phyloP scores from a whole-genome alignment of 1,140 invertebrate genomes.

The Drosophila suzukii region DNA sequence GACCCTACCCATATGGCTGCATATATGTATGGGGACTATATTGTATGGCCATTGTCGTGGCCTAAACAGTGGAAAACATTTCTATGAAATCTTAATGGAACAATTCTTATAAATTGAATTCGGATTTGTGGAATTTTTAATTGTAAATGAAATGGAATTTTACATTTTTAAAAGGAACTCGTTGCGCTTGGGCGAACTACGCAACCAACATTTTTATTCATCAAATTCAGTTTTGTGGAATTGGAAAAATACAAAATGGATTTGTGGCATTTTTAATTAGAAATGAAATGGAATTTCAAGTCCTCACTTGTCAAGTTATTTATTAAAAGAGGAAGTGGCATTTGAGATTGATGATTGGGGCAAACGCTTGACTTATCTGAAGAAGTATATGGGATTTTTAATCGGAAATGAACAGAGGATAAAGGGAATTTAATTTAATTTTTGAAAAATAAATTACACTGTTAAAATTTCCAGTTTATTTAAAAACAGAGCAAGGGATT shows the following conservation, averaged over 20 bases:
- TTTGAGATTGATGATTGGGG: neutral
- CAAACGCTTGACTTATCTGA: neutral
- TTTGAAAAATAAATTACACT: neutral
- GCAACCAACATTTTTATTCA: neutral
- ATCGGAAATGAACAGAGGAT: neutral
- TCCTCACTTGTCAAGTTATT: constrained; percentile 3
- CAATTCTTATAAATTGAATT: constrained; percentile 41
- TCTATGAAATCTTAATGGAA: constrained; percentile 45
- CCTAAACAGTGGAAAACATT: constrained; percentile 51
- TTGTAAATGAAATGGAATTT: constrained; percentile 34
- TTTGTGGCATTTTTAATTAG: constrained; percentile 35
- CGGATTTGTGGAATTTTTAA: constrained; percentile 45
- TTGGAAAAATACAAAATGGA: constrained; percentile 7
- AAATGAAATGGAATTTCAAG: constrained; percentile 12
- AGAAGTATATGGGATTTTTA: neutral
- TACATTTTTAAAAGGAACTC: constrained; percentile 3
- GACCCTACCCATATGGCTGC: constrained; percentile 30
- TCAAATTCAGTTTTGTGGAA: constrained; percentile 1
- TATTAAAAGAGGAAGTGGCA: neutral
- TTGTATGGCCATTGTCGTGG: constrained; percentile 42
- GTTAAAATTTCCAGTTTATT: too few species aligned
- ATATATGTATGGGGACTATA: constrained; percentile 25
- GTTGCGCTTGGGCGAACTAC: neutral
- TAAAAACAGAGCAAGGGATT: too few species aligned
- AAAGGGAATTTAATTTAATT: neutral